A percentile compares a stretch with the other conserved stretches of the same genome.
Conservation (phyloP, 2,113 vertebrate genomes). For the Phoxinus phoxinus region DNA sequence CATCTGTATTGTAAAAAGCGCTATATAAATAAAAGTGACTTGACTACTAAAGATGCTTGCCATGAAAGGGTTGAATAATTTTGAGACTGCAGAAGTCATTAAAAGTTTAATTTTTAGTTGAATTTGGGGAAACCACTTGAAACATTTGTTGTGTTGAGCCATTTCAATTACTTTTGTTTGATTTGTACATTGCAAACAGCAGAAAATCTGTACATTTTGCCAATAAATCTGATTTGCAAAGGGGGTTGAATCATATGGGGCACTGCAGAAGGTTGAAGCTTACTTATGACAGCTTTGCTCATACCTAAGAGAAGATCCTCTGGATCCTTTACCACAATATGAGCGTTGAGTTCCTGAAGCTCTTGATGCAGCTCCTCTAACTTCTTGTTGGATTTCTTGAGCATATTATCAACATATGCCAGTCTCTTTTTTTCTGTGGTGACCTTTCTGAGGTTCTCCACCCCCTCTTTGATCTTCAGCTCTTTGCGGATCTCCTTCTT, state of each 20-base stretch:
- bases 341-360: constrained; percentile 95
- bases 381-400: constrained; percentile 99
- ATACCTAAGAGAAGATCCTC: constrained; percentile 92
- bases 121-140: too few relatives aligned
- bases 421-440: constrained; percentile 99
- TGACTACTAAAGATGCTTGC: too few relatives aligned
- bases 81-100: too few relatives aligned
- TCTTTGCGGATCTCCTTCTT: constrained; percentile 92
- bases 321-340: constrained; percentile 96
- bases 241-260: not conserved
- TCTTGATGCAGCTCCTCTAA: constrained; percentile 97
- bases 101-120: too few relatives aligned
- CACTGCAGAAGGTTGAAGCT: not conserved
- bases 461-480: constrained; percentile 93
- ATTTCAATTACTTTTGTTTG: too few relatives aligned
- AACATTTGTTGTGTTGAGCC: too few relatives aligned
- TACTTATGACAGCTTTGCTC: constrained; percentile 12
- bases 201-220: too few relatives aligned
- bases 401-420: constrained; percentile 97
- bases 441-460: constrained; percentile 91
- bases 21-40: too few relatives aligned
- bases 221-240: too few relatives aligned
- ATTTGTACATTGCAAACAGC: too few relatives aligned
- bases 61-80: too few relatives aligned
- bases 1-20: too few relatives aligned